These are phyloP conservation scores for Chrysemys picta DNA, from an alignment of 2,113 vertebrate species.

Conservation along the genomic window DNA sequence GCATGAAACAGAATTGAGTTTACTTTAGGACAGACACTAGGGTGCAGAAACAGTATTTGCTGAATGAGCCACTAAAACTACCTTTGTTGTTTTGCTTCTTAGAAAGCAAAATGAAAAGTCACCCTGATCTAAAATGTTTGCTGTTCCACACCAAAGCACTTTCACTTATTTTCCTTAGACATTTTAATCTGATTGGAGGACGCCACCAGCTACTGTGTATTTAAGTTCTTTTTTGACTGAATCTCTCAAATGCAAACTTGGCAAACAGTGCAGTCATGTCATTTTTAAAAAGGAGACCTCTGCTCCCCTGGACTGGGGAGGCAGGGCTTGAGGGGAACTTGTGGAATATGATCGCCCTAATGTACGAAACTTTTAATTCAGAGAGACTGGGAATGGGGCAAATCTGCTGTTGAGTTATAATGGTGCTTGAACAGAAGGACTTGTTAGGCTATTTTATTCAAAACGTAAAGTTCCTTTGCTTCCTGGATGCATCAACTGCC, in stretches of 20 bases:
- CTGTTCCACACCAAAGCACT: conserved; percentile 70
- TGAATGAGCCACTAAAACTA: conserved; percentile 42
- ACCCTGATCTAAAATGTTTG: conserved; percentile 49
- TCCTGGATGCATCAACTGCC: conserved; percentile 49
- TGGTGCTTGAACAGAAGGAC: neutral
- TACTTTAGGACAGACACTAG: conserved; percentile 66
- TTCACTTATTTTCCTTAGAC: conserved; percentile 57
- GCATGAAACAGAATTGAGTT: conserved; percentile 21
- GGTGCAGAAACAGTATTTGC: conserved; percentile 39
- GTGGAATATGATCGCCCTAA: neutral
- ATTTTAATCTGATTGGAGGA: conserved; percentile 57
- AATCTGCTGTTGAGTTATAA: neutral
- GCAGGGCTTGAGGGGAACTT: neutral
- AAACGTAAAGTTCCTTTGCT: conserved; percentile 45
- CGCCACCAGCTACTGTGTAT: conserved; percentile 22
- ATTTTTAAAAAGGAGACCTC: conserved; percentile 35
- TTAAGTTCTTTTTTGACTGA: conserved; percentile 47
- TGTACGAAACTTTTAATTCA: conserved; percentile 15
- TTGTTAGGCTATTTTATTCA: conserved; percentile 52
- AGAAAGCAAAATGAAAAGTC: conserved; percentile 49
- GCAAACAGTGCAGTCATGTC: conserved; percentile 36
- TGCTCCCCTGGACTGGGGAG: neutral
- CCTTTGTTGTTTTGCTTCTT: conserved; percentile 34
- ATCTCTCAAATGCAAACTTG: conserved; percentile 43
- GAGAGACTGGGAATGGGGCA: neutral